Evolutionary conservation across 1,140 invertebrate species (phyloP).

Genomic region (Anoplophora glabripennis): DNA sequence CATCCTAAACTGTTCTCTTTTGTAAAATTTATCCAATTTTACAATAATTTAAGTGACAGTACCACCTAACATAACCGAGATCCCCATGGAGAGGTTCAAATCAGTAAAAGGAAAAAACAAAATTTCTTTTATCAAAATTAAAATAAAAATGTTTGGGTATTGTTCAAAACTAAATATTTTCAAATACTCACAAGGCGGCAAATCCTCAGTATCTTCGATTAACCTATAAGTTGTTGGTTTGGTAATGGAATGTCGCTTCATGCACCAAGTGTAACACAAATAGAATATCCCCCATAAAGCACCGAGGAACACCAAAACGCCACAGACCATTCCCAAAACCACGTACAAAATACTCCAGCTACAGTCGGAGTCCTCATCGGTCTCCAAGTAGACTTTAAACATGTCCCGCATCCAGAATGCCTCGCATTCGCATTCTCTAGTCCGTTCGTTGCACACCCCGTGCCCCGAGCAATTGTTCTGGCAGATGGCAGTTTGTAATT

Average conservation of each 20-base stretch:
- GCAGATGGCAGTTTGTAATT: slow-evolving; percentile 79
- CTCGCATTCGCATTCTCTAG: slow-evolving; percentile 84
- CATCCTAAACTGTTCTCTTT: no score
- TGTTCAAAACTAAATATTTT: no score
- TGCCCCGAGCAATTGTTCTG: slow-evolving; percentile 93
- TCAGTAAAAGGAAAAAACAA: no score
- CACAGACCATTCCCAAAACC: slow-evolving; percentile 67
- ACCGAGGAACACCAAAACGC: slow-evolving; percentile 62
- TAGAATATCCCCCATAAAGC: slow-evolving; percentile 70
- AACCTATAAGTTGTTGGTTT: slow-evolving; percentile 60
- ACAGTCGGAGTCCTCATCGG: slow-evolving; percentile 69
- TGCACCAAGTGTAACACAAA: slow-evolving; percentile 60
- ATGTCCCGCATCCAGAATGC: slow-evolving; percentile 86
- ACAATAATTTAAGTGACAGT: no score
- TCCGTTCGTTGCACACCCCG: slow-evolving; percentile 81
- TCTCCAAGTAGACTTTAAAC: slow-evolving; percentile 59
- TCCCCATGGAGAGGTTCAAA: no score
- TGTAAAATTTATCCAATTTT: no score
- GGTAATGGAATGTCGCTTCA: slow-evolving; percentile 48
- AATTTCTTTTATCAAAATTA: no score
- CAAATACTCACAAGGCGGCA: slow-evolving; percentile 51
- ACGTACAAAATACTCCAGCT: slow-evolving; percentile 90
- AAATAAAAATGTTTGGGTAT: no score
- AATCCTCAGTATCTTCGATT: slow-evolving; percentile 59
- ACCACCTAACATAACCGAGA: no score